Base-by-base conservation (phyloP, 2,113 vertebrate genomes). In the Pachypanchax playfairii region DNA sequence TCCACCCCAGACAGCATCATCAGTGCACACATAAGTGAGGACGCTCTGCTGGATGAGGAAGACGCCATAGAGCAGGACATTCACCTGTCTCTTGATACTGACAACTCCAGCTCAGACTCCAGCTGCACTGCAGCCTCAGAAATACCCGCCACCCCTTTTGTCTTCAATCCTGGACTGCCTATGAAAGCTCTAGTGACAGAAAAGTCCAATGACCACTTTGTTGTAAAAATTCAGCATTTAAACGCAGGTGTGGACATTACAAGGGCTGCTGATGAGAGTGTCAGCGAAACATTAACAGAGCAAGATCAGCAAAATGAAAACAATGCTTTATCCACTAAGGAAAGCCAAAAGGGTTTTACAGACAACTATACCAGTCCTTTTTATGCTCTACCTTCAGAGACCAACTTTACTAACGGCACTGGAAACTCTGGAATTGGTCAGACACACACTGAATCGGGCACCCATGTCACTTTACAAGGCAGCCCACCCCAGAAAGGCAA, bases 111-210 rank as follows among this genome's bases (percentile, higher is more conserved):
- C 78, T 92, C 91, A 51, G 90, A 87, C 53, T 96, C 95, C 0
- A 92, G 91, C 72, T 91, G 90, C 66, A 92, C 92, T 12, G 83
- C 86, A 0, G 89, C 88, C 0, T 93, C 93, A 65, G 86, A 90
- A 29, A 60, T 79, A 0, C 80, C 85, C 3, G 57, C 88, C 41
- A 75, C 79, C 29, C 80, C 92, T 0, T 90, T 97, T 56, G 87
- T 95, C 59, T 96, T 94, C 85, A 94, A 93, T 59, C 91, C 94
- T 5, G 93, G 94, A 75, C 64, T 95, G 2, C 95, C 94, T 14
- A 98, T 98, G 95, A 95, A 96, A 72, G 97, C 96, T 0, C 93
- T 97, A 17, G 95, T 99, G 77, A 96, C 95, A 94, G 97, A 99
- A 84, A 94, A 90, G 73, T 99, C 97, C 58, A 98, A 98, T 0